Evolutionary conservation across 1,140 invertebrate genomes (phyloP), one percentile per base, ranked within the genome.

Genomic region (Scaptomyza montana): DNA sequence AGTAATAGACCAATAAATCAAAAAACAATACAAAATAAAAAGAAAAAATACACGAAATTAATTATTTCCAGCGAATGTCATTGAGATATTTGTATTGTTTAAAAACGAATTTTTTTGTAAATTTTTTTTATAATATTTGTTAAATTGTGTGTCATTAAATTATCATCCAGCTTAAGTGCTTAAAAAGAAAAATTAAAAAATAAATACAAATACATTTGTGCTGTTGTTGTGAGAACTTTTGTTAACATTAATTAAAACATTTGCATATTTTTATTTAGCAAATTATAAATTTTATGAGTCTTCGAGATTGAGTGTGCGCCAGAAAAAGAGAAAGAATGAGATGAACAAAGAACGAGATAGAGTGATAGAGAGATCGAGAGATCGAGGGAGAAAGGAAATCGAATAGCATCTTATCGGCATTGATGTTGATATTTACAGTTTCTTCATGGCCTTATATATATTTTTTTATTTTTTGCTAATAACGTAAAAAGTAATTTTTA

Each of bases 91-190:
- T 65, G 80, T 63, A 64, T 77, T 68, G 80, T 63, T 61, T 53
- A 25, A 45, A 59, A 13, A 69, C 61, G 36, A 41, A 45, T 47
- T 50, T 61, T 45, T 78, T 84, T 50, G 56, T 36, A 41, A 13
- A 63, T 80, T 75, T 80, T 76, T 77, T 73, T 13, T 10, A 33
- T 3, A 10, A 45, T 59, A 67, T 68, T 64, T 57, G 62, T 71
- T 67, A 57, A 39, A 77, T 67, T 80, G 59, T 89, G 82, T 81
- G 82, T 51, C 59, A 87, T 78, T 87, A 69, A 77, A 81, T 87
- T 75, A 86, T 76, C 68, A 71, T 69, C 25, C 62, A 78, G 54
- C 56, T 74, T 64, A 81, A 69, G 66, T 69, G 66, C 43, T 33
- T 19, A 47, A n/a, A 47, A 25, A 33, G 5, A 19, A 39, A 56